These are phyloP conservation scores for Triops longicaudatus DNA, from an alignment of 1,140 invertebrate species.

Conservation along the genomic window DNA sequence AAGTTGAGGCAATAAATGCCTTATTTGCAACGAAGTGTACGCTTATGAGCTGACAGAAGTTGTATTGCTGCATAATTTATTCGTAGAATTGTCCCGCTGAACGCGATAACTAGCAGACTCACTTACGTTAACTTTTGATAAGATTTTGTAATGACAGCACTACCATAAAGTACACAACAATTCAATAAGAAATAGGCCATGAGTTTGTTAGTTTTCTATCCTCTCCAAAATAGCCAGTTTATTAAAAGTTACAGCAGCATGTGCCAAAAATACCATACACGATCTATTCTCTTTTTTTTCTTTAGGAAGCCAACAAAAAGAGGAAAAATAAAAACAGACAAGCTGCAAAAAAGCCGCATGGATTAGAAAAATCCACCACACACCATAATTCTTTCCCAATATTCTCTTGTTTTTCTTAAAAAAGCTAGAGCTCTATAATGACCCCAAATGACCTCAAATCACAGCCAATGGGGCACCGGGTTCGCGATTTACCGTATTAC, in stretches of 20 bases:
- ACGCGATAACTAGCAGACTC: too few species aligned
- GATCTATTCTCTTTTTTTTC: neutral
- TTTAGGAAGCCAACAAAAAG: neutral
- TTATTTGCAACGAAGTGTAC: too few species aligned
- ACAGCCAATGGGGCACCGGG: constrained; percentile 4
- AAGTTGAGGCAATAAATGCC: too few species aligned
- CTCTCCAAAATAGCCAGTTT: constrained; percentile 4
- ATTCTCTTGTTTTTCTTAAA: neutral
- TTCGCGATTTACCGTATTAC: neutral
- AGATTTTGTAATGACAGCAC: too few species aligned
- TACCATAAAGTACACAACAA: neutral
- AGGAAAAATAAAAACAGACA: neutral
- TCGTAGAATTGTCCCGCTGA: too few species aligned
- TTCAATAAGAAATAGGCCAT: neutral
- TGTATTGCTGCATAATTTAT: too few species aligned
- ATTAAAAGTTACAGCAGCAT: constrained; percentile 12
- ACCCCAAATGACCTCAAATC: neutral
- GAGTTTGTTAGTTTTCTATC: neutral
- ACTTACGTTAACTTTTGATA: too few species aligned
- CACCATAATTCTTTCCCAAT: neutral
- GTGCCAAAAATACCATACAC: neutral
- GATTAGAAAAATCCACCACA: neutral
- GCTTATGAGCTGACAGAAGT: too few species aligned
- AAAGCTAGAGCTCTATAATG: constrained; percentile 10
- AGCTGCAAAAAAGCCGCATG: neutral